Evolutionary conservation across 2,113 vertebrate genomes (phyloP).

Genomic region (Apteryx owenii): DNA sequence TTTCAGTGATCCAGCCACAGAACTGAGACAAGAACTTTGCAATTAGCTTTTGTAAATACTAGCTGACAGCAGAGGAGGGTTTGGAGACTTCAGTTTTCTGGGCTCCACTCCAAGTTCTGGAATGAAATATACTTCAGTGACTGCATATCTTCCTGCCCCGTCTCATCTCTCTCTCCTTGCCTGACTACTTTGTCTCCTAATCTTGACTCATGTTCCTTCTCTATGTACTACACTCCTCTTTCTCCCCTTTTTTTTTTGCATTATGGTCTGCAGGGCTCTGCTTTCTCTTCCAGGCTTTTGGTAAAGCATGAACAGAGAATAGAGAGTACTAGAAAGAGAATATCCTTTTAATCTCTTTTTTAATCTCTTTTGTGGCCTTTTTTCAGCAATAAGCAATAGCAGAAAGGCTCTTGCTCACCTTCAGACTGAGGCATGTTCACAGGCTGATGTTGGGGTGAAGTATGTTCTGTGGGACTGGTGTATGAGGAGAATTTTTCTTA

Average conservation of each 20-base stretch:
- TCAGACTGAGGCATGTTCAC: fast-evolving
- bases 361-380: neutral
- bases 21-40: conserved; percentile 21
- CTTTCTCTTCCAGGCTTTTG: neutral
- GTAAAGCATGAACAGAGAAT: neutral
- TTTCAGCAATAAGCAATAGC: neutral
- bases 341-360: neutral
- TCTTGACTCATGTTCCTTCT: conserved; percentile 21
- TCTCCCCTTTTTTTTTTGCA: neutral
- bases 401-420: neutral
- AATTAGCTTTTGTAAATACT: conserved; percentile 40
- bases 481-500: neutral
- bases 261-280: neutral
- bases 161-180: conserved; percentile 19
- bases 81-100: conserved; percentile 51
- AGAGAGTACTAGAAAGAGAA: neutral
- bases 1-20: conserved; percentile 20
- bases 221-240: neutral
- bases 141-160: neutral
- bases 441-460: neutral
- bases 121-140: conserved; percentile 39
- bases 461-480: neutral
- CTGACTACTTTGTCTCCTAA: conserved; percentile 12
- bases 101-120: conserved; percentile 47
- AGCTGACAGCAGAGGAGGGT: conserved; percentile 25